Percentiles rank a stretch among this genome's conserved stretches.
phyloP scores from a whole-genome alignment of 2,113 vertebrate species.

The Murina feae region DNA sequence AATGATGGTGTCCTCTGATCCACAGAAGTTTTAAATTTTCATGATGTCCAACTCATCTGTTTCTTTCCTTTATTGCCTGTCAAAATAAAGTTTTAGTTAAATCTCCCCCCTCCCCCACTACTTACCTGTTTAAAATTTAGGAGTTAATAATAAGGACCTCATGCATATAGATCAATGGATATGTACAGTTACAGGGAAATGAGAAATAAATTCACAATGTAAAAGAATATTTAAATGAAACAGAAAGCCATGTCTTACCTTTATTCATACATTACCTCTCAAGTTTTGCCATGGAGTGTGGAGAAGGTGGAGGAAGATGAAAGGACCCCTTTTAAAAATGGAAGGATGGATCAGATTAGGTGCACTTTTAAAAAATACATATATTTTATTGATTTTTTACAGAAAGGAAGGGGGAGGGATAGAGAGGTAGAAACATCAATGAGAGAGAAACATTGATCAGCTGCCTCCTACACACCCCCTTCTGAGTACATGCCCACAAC shows the following conservation, averaged over 20 bases:
- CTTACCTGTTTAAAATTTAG: conserved; percentile 5
- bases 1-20: neutral
- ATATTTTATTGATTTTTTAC: too few species aligned
- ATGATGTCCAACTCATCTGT: neutral
- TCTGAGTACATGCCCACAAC: too few species aligned
- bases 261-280: neutral
- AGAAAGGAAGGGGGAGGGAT: too few species aligned
- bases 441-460: too few species aligned
- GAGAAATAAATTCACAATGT: neutral
- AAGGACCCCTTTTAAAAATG: neutral
- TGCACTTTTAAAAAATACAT: neutral
- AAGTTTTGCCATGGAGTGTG: neutral
- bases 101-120: neutral
- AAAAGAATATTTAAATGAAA: neutral
- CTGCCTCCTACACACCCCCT: too few species aligned
- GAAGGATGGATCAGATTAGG: neutral
- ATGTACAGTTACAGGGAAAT: neutral
- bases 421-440: too few species aligned
- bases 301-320: neutral
- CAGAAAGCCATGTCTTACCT: neutral
- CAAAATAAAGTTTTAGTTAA: conserved; percentile 15
- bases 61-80: neutral
- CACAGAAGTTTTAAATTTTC: neutral
- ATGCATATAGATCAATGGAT: neutral
- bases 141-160: neutral